Percentiles rank a stretch among this genome's conserved stretches.
Conservation (phyloP, 2,113 vertebrate genomes). For the Gadus macrocephalus region DNA sequence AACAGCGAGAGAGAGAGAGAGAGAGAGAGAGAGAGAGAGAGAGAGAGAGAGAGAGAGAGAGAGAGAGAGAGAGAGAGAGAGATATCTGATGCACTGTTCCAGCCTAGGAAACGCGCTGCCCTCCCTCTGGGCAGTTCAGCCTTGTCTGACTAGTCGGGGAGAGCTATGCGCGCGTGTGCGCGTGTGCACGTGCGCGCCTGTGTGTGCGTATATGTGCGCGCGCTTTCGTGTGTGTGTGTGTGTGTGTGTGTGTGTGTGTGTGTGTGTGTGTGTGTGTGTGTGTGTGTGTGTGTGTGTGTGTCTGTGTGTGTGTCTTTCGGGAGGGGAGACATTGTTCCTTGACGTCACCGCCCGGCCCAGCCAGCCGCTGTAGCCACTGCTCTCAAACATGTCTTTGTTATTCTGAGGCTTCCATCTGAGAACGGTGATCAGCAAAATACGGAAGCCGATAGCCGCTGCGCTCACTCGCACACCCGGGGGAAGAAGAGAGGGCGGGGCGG, state of each 20-base stretch:
- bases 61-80: slow-evolving; percentile 36
- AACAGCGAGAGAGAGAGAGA: background rate
- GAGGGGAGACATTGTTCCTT: slow-evolving; percentile 90
- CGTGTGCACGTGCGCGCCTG: slow-evolving; percentile 32
- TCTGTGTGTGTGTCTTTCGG: slow-evolving; percentile 57
- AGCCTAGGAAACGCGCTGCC: slow-evolving; percentile 45
- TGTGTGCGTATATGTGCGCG: slow-evolving; percentile 44
- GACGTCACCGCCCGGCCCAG: slow-evolving; percentile 85
- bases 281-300: slow-evolving; percentile 32
- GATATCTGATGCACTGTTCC: slow-evolving; percentile 57
- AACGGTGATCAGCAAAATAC: slow-evolving; percentile 81
- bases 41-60: slow-evolving; percentile 25
- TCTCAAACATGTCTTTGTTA: slow-evolving; percentile 98
- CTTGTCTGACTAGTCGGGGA: slow-evolving; percentile 52
- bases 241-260: slow-evolving; percentile 34
- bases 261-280: slow-evolving; percentile 46
- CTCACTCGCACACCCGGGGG: slow-evolving; percentile 15
- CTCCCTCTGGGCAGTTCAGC: slow-evolving; percentile 64
- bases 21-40: slow-evolving; percentile 45
- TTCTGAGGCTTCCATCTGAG: slow-evolving; percentile 87
- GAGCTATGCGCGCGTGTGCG: slow-evolving; percentile 43
- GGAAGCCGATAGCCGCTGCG: slow-evolving; percentile 66
- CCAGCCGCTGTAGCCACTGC: slow-evolving; percentile 73
- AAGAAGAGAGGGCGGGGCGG: background rate
- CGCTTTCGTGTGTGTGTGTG: slow-evolving; percentile 48